phyloP scores from a whole-genome alignment of 2,797 vertebrate genomes.

The Arnoldichthys spilopterus region DNA sequence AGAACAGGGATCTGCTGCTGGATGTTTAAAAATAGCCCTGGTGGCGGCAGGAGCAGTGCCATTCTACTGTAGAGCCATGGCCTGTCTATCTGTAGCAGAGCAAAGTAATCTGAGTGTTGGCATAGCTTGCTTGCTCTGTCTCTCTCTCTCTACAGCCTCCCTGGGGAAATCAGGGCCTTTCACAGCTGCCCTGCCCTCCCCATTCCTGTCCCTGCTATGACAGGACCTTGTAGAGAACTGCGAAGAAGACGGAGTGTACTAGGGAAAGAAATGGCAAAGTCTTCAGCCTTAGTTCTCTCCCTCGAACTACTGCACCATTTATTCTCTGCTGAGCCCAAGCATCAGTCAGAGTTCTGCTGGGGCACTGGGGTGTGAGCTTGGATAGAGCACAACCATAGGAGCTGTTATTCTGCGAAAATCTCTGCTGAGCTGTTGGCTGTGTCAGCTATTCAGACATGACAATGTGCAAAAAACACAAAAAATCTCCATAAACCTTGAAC shows the following conservation, averaged over 20 bases:
- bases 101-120: constrained; percentile 72
- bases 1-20: constrained; percentile 44
- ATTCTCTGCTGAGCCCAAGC: neutral
- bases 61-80: constrained; percentile 43
- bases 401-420: constrained; percentile 8
- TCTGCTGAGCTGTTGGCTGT: constrained; percentile 10
- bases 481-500: constrained; percentile 55
- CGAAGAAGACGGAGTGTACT: constrained; percentile 23
- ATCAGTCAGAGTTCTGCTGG: constrained; percentile 11
- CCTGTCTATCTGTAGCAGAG: constrained; percentile 57
- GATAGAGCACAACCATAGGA: neutral
- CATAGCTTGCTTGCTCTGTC: constrained; percentile 44
- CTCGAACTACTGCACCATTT: constrained; percentile 17
- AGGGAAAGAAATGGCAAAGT: constrained; percentile 46
- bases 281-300: constrained; percentile 17
- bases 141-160: constrained; percentile 51
- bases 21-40: constrained; percentile 58
- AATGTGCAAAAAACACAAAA: constrained; percentile 50
- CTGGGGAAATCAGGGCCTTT: constrained; percentile 75
- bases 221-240: constrained; percentile 40
- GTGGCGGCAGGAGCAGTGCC: constrained; percentile 54
- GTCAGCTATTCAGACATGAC: constrained; percentile 27
- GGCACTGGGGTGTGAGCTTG: neutral
- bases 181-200: constrained; percentile 62
- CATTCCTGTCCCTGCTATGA: constrained; percentile 65